Conservation (phyloP, 2,113 vertebrate genomes). For the Oenanthe melanoleuca region DNA sequence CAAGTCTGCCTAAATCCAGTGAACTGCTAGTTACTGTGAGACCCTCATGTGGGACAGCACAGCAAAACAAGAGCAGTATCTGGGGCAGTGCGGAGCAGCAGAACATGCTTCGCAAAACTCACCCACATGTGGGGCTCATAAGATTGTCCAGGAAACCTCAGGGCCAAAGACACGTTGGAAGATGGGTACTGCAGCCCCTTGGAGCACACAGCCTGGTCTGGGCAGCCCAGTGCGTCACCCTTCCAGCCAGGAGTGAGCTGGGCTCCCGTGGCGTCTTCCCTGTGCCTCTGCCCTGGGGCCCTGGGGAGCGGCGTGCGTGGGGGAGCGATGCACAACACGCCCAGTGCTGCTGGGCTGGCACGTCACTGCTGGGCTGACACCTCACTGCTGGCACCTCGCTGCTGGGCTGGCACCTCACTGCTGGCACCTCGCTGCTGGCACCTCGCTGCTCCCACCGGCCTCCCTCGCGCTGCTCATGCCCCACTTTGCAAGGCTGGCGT, state of each 20-base stretch:
- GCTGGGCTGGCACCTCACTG: no score
- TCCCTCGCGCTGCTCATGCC: neutral
- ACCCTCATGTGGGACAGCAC: neutral
- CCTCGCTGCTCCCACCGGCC: neutral
- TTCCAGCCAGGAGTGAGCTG: neutral
- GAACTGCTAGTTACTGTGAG: neutral
- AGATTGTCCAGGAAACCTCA: neutral
- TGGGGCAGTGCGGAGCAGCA: neutral
- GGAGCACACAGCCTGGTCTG: rapidly evolving
- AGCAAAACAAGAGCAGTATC: neutral
- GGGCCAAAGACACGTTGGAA: neutral
- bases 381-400: neutral
- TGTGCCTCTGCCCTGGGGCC: neutral
- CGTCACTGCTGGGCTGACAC: no score
- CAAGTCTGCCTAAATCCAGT: neutral
- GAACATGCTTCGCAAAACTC: rapidly evolving
- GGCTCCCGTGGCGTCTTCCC: neutral
- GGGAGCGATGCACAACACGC: neutral
- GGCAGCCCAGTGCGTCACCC: rapidly evolving
- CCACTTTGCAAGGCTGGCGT: neutral
- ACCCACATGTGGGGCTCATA: rapidly evolving
- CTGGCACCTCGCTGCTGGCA: neutral
- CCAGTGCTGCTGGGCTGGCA: neutral
- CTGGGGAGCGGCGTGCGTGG: neutral
- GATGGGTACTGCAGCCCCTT: rapidly evolving